phyloP scores from a whole-genome alignment of 2,113 vertebrate genomes.

The Caretta caretta region DNA sequence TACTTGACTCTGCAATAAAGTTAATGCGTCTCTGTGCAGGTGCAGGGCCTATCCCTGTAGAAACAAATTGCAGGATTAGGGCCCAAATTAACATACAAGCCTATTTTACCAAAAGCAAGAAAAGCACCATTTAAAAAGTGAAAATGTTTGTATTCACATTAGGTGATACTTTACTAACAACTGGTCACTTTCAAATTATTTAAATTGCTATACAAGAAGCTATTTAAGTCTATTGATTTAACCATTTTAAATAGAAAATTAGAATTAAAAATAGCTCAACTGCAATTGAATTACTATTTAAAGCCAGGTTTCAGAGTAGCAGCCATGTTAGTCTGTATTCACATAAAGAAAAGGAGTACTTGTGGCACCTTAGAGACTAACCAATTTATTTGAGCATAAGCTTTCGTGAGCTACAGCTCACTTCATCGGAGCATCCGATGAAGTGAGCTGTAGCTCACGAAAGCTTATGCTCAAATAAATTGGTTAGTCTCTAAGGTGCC shows the following conservation, averaged over 20 bases:
- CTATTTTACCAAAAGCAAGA: slow-evolving; percentile 33
- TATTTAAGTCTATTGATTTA: slow-evolving; percentile 31
- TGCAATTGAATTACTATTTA: not conserved
- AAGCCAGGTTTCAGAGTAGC: too few species aligned
- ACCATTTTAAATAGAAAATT: slow-evolving; percentile 33
- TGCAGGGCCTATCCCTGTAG: not conserved
- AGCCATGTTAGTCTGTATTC: too few species aligned
- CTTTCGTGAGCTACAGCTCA: too few species aligned
- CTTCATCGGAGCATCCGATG: too few species aligned
- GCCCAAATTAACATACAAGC: slow-evolving; percentile 24
- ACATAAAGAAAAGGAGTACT: too few species aligned
- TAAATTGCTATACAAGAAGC: slow-evolving; percentile 7
- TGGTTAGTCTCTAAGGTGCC: too few species aligned
- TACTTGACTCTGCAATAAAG: not conserved
- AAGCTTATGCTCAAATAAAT: too few species aligned
- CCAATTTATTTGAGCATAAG: too few species aligned
- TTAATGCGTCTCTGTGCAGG: not conserved
- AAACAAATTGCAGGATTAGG: not conserved
- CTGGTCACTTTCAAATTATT: slow-evolving; percentile 14
- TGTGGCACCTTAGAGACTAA: too few species aligned
- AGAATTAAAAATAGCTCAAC: not conserved
- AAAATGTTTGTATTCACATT: not conserved
- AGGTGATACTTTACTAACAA: not conserved
- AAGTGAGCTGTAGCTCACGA: too few species aligned
- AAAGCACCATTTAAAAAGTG: slow-evolving; percentile 1